phyloP scores from a whole-genome alignment of 2,888 invertebrate genomes.

The Himalopsyche anomala region DNA sequence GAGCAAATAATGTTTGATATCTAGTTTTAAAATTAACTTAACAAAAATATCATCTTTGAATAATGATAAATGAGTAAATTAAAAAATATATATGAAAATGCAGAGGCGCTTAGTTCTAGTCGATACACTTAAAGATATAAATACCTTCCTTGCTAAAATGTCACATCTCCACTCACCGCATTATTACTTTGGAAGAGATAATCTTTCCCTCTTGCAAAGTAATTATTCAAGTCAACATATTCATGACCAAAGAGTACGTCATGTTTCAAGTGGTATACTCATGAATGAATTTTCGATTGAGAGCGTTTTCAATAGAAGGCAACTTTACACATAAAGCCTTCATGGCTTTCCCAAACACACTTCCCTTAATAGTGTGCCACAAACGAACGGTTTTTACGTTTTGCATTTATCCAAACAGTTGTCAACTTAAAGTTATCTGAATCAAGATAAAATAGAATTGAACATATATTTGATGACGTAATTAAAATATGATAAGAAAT shows the following conservation, averaged over 20 bases:
- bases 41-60: no score
- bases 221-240: constrained; percentile 30
- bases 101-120: no score
- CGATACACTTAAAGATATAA: not conserved
- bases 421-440: no score
- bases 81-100: no score
- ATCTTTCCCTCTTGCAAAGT: constrained; percentile 6
- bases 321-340: constrained; percentile 30
- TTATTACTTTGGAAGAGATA: constrained; percentile 16
- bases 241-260: not conserved
- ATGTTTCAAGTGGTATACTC: constrained; percentile 18
- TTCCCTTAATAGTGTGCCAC: constrained; percentile 6
- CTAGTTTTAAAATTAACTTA: no score
- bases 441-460: no score
- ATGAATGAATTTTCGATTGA: constrained; percentile 34
- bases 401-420: no score
- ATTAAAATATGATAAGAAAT: no score
- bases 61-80: no score
- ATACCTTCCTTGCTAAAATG: not conserved
- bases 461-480: no score
- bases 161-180: constrained; percentile 6
- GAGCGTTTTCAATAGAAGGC: constrained; percentile 31
- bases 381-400: not conserved
- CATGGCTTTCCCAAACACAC: constrained; percentile 20
- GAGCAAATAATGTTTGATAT: no score